Percentiles rank a stretch among this genome's conserved stretches.
These are phyloP conservation scores for Cryptus viduatorius DNA, from an alignment of 2,888 invertebrate genomes.

Conservation along the genomic window DNA sequence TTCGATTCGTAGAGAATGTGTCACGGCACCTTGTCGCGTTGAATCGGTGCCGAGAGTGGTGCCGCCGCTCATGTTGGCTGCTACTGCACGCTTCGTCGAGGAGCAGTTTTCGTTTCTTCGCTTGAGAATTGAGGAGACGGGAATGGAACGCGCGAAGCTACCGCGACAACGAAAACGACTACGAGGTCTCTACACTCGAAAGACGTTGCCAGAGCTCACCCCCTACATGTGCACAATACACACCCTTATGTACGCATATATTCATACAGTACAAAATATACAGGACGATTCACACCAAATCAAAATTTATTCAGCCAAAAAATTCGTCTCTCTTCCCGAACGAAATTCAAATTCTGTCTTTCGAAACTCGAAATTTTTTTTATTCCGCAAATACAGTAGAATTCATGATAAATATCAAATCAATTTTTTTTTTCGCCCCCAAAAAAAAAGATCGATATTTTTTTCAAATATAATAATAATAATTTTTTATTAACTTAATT, in stretches of 20 bases:
- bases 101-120: constrained; percentile 55
- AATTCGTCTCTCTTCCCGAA: not conserved
- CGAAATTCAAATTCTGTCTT: too few species aligned
- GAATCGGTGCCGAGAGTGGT: constrained; percentile 16
- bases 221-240: not conserved
- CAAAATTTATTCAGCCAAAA: not conserved
- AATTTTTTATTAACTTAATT: too few species aligned
- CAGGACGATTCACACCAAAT: not conserved
- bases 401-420: too few species aligned
- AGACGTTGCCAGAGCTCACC: constrained; percentile 37
- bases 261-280: not conserved
- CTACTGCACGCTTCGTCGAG: constrained; percentile 28
- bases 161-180: constrained; percentile 56
- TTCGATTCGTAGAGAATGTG: constrained; percentile 64
- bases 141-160: not conserved
- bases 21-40: constrained; percentile 56
- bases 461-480: too few species aligned
- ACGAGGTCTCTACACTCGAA: constrained; percentile 33
- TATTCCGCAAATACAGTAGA: too few species aligned
- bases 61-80: not conserved
- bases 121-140: not conserved
- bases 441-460: too few species aligned
- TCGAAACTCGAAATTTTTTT: too few species aligned
- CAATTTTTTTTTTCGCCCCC: too few species aligned
- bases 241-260: too few species aligned